phyloP scores from a whole-genome alignment of 2,888 invertebrate genomes.

The Brachyptera risi region DNA sequence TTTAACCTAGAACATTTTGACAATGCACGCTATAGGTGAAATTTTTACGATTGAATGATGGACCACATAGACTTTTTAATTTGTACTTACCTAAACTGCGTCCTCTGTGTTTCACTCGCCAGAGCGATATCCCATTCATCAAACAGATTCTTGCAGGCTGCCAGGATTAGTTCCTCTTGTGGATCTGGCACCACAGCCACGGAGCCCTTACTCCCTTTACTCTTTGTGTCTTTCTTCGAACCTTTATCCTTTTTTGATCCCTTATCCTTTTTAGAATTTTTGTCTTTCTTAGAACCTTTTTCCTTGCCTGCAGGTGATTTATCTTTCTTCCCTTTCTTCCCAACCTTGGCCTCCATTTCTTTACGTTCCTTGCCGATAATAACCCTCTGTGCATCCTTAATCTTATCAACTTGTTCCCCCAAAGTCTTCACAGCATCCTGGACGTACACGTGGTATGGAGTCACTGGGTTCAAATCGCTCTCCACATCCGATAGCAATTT shows the following conservation, averaged over 20 bases:
- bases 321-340: constrained; percentile 37
- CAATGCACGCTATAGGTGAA: too few species aligned
- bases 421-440: background rate
- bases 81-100: too few species aligned
- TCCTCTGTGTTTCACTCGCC: constrained; percentile 54
- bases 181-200: too few species aligned
- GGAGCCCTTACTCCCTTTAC: background rate
- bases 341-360: constrained; percentile 39
- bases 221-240: background rate
- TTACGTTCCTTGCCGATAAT: constrained; percentile 46
- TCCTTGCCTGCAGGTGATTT: too few species aligned
- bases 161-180: too few species aligned
- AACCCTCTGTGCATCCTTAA: background rate
- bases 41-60: too few species aligned
- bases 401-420: background rate
- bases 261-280: constrained; percentile 21
- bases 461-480: background rate
- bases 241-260: background rate
- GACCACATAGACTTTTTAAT: too few species aligned
- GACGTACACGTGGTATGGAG: background rate
- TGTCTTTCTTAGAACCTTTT: constrained; percentile 22
- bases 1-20: too few species aligned
- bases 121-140: constrained; percentile 57
- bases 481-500: constrained; percentile 2
- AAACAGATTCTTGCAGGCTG: constrained; percentile 42